phyloP scores from a whole-genome alignment of 2,797 vertebrate species.

The Neosilurus mollespiculum region DNA sequence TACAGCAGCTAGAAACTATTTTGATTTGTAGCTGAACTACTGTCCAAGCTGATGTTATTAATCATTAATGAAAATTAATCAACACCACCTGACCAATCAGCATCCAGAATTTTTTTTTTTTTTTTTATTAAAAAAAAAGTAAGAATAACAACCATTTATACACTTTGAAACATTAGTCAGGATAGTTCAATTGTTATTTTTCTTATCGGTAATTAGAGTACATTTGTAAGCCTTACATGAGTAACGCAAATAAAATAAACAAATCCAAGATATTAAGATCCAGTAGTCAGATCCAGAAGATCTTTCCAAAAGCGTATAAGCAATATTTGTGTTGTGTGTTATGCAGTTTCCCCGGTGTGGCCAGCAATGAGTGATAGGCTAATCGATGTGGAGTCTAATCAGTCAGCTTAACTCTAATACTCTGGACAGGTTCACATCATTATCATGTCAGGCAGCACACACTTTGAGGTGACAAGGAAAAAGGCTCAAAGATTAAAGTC shows the following conservation, averaged over 20 bases:
- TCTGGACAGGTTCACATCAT: constrained; percentile 78
- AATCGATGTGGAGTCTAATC: constrained; percentile 79
- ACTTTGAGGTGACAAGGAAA: constrained; percentile 73
- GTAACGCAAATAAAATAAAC: background rate
- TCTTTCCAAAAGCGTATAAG: background rate
- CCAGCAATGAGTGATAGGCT: constrained; percentile 71
- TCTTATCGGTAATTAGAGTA: too few relatives aligned
- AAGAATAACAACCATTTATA: background rate
- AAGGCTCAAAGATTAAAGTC: constrained; percentile 70
- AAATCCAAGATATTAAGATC: background rate
- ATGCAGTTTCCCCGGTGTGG: constrained; percentile 54
- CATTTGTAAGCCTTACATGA: background rate
- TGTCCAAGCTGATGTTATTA: background rate
- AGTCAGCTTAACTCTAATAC: constrained; percentile 80
- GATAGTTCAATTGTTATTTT: background rate
- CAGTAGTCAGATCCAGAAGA: too few relatives aligned
- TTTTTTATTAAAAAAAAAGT: background rate
- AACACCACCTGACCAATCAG: background rate
- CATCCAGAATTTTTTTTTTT: background rate
- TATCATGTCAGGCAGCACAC: constrained; percentile 77
- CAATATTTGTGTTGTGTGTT: constrained; percentile 17
- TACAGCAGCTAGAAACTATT: background rate
- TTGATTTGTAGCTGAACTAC: background rate
- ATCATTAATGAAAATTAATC: background rate
- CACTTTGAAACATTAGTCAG: background rate